Base-by-base conservation (phyloP, 2,888 invertebrate species). In the Rotaria magnacalcarata region DNA sequence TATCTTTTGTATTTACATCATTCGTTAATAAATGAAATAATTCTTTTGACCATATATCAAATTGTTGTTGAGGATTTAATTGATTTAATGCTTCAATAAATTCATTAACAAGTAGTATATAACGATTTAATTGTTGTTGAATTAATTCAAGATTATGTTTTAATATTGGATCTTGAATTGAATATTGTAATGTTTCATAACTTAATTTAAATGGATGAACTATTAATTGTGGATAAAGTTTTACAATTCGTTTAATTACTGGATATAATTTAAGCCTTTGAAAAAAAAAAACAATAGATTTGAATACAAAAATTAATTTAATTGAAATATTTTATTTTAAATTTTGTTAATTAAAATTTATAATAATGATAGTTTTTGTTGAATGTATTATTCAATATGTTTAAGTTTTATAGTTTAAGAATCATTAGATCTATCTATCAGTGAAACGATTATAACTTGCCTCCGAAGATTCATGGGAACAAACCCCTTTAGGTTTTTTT, bases 21-120 rank as follows among this genome's bases (percentile, higher is more conserved):
- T 67, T 67, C 0, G 67, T 34, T 16, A 67, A 16, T 34, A 67
- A 67, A 10, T 67, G 67, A 67, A 10, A 67, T 34, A 67, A 19
- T 67, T 67, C 67, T 67, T 67, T 67, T 14, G 16, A 67, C 67
- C 67, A 67, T 10, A 0, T 67, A 3, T 67, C 67, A 90, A 43
- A 90, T 86, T 85, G 89, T 88, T 86, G 89, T 88, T 80, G 91
- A 90, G 74, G 90, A 89, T 43, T 89, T 86, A 91, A 89, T 87
- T 90, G 90, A 85, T 90, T 90, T 56, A 91, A 87, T 27, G 91
- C 90, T 67, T 88, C 87, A 85, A 91, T 90, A 86, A 91, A 90
- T 75, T 89, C 88, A 24, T 89, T 88, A 24, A 90, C 89, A 24
- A 90, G 85, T 58, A 84, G 80, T 14, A 56, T 41, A 19, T 84